Percentiles rank a stretch among this genome's conserved stretches.
These are phyloP conservation scores for Pomatostomus ruficeps DNA, from an alignment of 2,113 vertebrate genomes.

Conservation along the genomic window DNA sequence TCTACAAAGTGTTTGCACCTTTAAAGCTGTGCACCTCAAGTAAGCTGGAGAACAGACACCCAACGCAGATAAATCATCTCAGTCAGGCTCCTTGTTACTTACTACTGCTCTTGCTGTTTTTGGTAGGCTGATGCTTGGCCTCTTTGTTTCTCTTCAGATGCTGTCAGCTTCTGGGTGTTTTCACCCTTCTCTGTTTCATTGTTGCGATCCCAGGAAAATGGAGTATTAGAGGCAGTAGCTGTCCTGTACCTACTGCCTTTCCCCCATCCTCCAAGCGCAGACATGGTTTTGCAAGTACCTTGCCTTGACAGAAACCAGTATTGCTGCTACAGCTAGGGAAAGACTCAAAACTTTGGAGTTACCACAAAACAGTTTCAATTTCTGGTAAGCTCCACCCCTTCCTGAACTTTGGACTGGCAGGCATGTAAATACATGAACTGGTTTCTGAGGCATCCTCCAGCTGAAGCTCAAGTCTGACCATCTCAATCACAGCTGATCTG, in stretches of 20 bases:
- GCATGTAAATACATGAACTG: rapidly evolving
- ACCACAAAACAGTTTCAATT: neutral
- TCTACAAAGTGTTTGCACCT: neutral
- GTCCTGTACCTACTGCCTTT: neutral
- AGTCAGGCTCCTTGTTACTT: neutral
- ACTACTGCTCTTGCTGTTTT: neutral
- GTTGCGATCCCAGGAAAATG: neutral
- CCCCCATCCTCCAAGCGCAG: neutral
- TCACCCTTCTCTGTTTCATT: neutral
- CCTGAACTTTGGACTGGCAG: neutral
- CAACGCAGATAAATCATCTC: rapidly evolving
- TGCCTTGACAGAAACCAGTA: neutral
- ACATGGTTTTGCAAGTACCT: neutral
- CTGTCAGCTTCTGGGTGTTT: neutral
- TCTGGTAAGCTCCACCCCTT: neutral
- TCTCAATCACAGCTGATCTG: neutral
- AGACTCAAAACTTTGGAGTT: neutral
- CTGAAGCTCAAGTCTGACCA: neutral
- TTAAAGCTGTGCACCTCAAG: rapidly evolving
- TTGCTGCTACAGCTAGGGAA: neutral
- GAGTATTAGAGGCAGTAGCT: neutral
- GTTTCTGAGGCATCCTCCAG: neutral
- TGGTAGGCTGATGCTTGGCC: neutral
- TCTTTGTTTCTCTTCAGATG: neutral
- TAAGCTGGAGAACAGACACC: neutral